phyloP scores from a whole-genome alignment of 2,797 vertebrate species.

The Pachyuromys duprasi region DNA sequence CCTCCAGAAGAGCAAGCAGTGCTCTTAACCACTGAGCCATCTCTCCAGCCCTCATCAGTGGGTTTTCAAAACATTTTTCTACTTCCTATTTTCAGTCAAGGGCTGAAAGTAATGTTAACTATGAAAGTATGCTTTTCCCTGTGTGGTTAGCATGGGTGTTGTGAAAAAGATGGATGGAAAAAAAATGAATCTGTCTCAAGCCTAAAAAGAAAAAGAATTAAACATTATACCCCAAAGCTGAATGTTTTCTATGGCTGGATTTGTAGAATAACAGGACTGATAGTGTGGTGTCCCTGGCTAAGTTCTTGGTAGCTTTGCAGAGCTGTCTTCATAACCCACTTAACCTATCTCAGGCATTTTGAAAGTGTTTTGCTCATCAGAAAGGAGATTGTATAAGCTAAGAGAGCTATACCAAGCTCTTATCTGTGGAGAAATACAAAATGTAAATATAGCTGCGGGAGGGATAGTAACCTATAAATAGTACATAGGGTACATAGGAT shows the following conservation, averaged over 20 bases:
- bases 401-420: neutral
- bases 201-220: neutral
- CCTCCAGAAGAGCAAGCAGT: too few relatives aligned
- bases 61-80: slow-evolving; percentile 16
- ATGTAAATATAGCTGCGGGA: neutral
- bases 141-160: neutral
- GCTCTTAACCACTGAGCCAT: too few relatives aligned
- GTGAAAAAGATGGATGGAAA: neutral
- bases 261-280: neutral
- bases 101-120: neutral
- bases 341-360: neutral
- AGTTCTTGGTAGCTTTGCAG: neutral
- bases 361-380: neutral
- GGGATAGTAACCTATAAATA: neutral
- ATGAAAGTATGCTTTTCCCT: neutral
- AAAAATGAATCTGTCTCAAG: neutral
- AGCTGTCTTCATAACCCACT: neutral
- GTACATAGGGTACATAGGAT: neutral
- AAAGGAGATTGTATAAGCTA: neutral
- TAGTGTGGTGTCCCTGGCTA: neutral
- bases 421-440: neutral
- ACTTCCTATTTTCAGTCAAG: neutral
- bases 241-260: neutral
- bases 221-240: neutral
- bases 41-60: too few relatives aligned